These are phyloP conservation scores for Ellobius talpinus DNA, from an alignment of 2,113 vertebrate genomes.

Conservation along the genomic window DNA sequence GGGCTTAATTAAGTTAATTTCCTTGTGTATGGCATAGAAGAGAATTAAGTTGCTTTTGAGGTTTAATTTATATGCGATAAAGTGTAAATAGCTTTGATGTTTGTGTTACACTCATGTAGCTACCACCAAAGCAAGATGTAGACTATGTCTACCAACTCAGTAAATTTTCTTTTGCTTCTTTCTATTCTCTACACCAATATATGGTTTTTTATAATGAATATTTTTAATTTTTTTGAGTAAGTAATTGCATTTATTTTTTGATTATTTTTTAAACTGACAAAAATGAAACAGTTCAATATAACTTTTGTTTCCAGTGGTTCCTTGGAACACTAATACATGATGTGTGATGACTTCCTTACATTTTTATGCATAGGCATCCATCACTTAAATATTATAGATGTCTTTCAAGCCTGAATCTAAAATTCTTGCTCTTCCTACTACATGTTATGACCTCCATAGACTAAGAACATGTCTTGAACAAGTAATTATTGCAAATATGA, in stretches of 20 bases:
- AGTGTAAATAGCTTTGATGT: not conserved
- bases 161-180: not conserved
- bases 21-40: not conserved
- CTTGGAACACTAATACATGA: not conserved
- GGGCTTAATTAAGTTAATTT: not conserved
- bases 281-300: constrained; percentile 6
- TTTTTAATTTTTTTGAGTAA: not conserved
- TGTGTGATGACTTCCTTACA: not conserved
- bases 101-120: not conserved
- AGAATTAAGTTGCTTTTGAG: not conserved
- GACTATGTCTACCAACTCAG: not conserved
- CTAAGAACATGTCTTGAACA: not conserved
- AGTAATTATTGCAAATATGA: not conserved
- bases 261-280: constrained; percentile 30
- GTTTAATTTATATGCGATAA: not conserved
- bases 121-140: not conserved
- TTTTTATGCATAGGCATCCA: not conserved
- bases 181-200: not conserved
- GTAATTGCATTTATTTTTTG: not conserved
- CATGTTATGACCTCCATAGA: not conserved
- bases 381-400: not conserved
- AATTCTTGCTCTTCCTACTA: not conserved
- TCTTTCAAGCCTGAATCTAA: not conserved
- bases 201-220: not conserved
- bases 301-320: not conserved